Percentiles rank a stretch among this genome's conserved stretches.
These are phyloP conservation scores for Scophthalmus maximus DNA, from an alignment of 2,113 vertebrate species.

Conservation along the genomic window DNA sequence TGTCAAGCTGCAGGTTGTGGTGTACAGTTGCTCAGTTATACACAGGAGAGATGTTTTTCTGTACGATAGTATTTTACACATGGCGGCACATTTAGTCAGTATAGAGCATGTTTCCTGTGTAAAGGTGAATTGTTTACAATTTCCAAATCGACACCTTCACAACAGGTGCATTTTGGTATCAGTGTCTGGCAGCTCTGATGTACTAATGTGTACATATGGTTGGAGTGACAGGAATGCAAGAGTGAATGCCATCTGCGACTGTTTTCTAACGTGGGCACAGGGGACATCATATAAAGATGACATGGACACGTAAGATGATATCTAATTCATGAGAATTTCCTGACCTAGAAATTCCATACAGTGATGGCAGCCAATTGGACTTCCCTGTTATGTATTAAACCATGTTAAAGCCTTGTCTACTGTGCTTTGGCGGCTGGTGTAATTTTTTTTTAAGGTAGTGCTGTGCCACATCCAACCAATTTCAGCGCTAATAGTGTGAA, in stretches of 20 bases:
- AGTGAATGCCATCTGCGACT: neutral
- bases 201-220: conserved; percentile 11
- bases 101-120: neutral
- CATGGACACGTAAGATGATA: neutral
- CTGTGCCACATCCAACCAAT: too few species aligned
- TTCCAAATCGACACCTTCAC: neutral
- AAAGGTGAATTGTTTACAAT: conserved; percentile 39
- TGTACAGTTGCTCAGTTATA: neutral
- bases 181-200: conserved; percentile 5
- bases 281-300: neutral
- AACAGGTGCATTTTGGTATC: conserved; percentile 44
- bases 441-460: too few species aligned
- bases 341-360: neutral
- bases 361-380: neutral
- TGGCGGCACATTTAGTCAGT: neutral
- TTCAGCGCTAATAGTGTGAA: too few species aligned
- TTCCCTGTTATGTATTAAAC: neutral
- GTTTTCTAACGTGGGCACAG: neutral
- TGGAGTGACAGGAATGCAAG: conserved; percentile 13
- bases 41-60: too few species aligned
- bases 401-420: too few species aligned
- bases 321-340: neutral
- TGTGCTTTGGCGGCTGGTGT: too few species aligned
- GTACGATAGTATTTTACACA: neutral
- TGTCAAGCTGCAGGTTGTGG: neutral